These are phyloP conservation scores for Tetanocera ferruginea DNA, from an alignment of 2,888 invertebrate species.

Conservation along the genomic window DNA sequence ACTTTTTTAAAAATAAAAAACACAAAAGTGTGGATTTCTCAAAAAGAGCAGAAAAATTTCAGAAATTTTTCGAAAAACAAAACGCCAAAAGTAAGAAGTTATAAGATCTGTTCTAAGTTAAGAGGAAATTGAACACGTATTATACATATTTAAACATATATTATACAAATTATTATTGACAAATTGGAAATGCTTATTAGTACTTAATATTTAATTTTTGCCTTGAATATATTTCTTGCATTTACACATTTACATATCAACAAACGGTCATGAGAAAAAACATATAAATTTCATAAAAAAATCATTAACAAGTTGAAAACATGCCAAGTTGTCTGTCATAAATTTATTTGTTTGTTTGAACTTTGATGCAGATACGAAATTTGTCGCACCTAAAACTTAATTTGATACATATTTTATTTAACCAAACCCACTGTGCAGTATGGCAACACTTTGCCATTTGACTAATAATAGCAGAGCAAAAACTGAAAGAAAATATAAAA, in stretches of 20 bases:
- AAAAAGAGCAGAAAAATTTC: too few species aligned
- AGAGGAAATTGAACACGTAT: too few species aligned
- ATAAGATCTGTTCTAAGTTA: too few species aligned
- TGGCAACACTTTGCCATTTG: not conserved
- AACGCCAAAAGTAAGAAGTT: too few species aligned
- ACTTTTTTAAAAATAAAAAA: too few species aligned
- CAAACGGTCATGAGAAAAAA: not conserved
- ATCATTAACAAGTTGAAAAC: not conserved
- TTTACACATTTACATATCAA: not conserved
- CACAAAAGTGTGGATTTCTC: too few species aligned
- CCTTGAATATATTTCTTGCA: not conserved
- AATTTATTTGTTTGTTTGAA: not conserved
- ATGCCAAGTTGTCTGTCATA: slow-evolving; percentile 3
- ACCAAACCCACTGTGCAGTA: too few species aligned
- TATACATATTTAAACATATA: too few species aligned
- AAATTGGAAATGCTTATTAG: too few species aligned
- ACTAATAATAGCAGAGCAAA: not conserved
- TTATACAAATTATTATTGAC: too few species aligned
- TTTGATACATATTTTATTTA: too few species aligned
- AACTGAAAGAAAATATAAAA: not conserved
- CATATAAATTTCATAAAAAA: not conserved
- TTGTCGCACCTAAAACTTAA: not conserved
- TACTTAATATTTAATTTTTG: not conserved
- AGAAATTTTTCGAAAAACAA: too few species aligned
- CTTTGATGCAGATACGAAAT: not conserved